Evolutionary conservation across 2,888 invertebrate species (phyloP).

Genomic region (Archips crataeganus): DNA sequence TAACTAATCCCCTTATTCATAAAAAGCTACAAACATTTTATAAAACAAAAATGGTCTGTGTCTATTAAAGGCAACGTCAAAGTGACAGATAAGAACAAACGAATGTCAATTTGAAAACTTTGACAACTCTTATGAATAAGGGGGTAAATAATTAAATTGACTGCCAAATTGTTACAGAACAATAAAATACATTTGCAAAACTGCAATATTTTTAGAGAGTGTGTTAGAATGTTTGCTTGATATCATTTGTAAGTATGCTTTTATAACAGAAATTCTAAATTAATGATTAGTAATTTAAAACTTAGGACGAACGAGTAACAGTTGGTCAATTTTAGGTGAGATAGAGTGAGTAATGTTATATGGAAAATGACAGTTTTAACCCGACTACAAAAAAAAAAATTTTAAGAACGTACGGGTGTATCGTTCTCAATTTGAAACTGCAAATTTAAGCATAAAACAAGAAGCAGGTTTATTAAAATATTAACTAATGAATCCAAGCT

Average conservation of each 20-base stretch:
- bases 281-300: conserved; percentile 58
- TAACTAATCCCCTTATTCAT: too few species aligned
- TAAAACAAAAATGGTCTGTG: too few species aligned
- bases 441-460: not conserved
- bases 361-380: conserved; percentile 26
- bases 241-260: conserved; percentile 44
- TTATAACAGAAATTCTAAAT: conserved; percentile 67
- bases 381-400: conserved; percentile 19
- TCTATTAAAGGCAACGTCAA: too few species aligned
- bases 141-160: conserved; percentile 45
- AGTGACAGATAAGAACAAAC: too few species aligned
- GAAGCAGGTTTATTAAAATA: not conserved
- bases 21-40: too few species aligned
- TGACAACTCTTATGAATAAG: too few species aligned
- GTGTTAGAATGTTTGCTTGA: conserved; percentile 59
- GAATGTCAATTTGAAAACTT: too few species aligned
- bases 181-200: conserved; percentile 46
- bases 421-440: not conserved
- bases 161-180: conserved; percentile 61
- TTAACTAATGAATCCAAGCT: too few species aligned
- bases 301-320: conserved; percentile 46
- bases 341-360: conserved; percentile 36
- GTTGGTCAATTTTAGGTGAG: conserved; percentile 77
- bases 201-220: conserved; percentile 51
- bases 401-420: not conserved